These are phyloP conservation scores for Argyrosomus regius DNA, from an alignment of 2,797 vertebrate species.

Conservation along the genomic window DNA sequence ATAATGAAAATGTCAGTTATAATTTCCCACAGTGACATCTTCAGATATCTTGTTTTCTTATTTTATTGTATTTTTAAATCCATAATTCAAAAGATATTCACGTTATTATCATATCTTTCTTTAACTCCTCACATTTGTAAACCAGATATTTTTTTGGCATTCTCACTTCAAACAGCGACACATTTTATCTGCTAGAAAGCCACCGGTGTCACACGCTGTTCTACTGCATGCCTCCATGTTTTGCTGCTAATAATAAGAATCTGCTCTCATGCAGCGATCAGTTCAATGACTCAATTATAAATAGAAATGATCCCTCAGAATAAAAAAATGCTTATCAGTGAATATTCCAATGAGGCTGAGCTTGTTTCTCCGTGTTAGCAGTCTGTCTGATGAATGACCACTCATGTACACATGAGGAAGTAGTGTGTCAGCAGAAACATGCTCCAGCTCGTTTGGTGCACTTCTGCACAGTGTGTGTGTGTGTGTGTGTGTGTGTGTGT, in stretches of 20 bases:
- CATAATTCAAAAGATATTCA: neutral
- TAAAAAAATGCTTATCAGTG: neutral
- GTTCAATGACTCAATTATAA: neutral
- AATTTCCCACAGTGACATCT: no score
- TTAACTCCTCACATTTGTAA: neutral
- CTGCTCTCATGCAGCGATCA: neutral
- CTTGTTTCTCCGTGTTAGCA: conserved; percentile 22
- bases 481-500: no score
- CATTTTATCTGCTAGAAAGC: neutral
- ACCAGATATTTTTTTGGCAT: neutral
- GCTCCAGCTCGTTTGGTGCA: neutral
- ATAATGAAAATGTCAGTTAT: neutral
- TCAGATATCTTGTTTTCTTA: neutral
- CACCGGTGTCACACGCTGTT: neutral
- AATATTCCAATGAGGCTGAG: conserved; percentile 25
- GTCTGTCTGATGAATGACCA: conserved; percentile 17
- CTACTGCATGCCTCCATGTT: no score
- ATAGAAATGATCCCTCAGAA: neutral
- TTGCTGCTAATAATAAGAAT: neutral
- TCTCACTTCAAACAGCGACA: neutral
- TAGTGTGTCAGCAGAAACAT: conserved; percentile 41
- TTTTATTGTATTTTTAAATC: neutral
- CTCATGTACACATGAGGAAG: conserved; percentile 6
- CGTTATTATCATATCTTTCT: neutral
- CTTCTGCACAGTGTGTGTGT: neutral